phyloP scores from a whole-genome alignment of 2,797 vertebrate species.

The Gambelia wislizenii region DNA sequence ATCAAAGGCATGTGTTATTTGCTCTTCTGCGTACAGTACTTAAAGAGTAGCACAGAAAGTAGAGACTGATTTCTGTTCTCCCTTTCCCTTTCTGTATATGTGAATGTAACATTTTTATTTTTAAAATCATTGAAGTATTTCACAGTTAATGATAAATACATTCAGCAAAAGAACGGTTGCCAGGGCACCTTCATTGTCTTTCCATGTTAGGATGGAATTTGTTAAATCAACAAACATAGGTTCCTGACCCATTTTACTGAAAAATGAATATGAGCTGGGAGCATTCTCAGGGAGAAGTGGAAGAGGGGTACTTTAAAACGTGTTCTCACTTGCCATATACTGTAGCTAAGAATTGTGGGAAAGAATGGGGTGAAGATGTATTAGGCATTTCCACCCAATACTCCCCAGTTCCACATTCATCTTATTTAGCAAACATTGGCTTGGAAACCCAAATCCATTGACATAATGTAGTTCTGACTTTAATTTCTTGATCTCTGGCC shows the following conservation, averaged over 20 bases:
- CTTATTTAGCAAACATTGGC: neutral
- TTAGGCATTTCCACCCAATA: too few relatives aligned
- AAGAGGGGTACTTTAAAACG: too few relatives aligned
- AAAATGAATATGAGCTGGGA: neutral
- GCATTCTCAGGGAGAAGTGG: neutral
- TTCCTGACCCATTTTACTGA: neutral
- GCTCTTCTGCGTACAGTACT: constrained; percentile 39
- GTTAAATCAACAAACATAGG: neutral
- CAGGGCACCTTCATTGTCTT: neutral
- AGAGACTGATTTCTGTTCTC: constrained; percentile 39
- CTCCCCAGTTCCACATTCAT: too few relatives aligned
- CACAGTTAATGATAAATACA: neutral
- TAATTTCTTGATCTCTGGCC: neutral
- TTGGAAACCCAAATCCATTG: neutral
- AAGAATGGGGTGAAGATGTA: too few relatives aligned
- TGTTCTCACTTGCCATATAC: too few relatives aligned
- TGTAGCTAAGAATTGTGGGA: too few relatives aligned
- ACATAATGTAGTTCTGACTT: neutral
- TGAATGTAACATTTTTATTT: neutral
- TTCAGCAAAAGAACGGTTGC: neutral
- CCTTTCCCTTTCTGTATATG: neutral
- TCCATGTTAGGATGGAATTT: neutral
- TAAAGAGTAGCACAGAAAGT: constrained; percentile 14
- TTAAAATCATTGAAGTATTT: neutral
- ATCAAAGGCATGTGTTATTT: constrained; percentile 44